Evolutionary conservation across 2,113 vertebrate species (phyloP), one percentile per base, ranked within the genome.

Genomic region (Promerops cafer): DNA sequence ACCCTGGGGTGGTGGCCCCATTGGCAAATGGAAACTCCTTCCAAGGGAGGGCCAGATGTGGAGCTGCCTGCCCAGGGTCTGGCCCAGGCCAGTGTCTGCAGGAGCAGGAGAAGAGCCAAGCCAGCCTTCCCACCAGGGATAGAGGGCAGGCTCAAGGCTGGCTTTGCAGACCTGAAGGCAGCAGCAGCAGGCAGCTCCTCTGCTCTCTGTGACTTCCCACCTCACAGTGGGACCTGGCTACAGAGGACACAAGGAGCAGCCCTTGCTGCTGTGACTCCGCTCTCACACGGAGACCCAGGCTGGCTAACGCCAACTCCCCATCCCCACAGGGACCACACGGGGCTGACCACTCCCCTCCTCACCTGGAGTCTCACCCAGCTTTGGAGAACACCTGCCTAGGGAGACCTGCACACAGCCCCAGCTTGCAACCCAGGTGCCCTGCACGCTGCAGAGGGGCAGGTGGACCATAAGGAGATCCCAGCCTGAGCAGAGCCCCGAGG

Each of bases 401-500:
- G 53, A 70, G 24, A 71, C 16, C 20, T 6, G 9, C 44, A 72
- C 1, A 2, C 11, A 77, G 47, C 17, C 52, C 59, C 54, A 83
- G 57, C 57, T 24, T 69, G 35, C 37, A 39, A 13, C 33, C 1
- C 1, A 42, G 13, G 18, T 24, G 33, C 21, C 44, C 52, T 49
- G n/a, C 65, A 52, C 0, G 0, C 35, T 27, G 52, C 47, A 19
- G 42, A 26, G 28, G 24, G 19, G 16, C 68, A 52, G 49, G 13
- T 14, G 16, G 8, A 37, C 33, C 59, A 65, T 45, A 40, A 5
- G 27, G 15, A 57, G 37, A 91, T 23, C 57, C 27, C 35, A 44
- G 17, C 11, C 40, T 37, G 45, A 77, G 47, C 49, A 68, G 71
- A 45, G 4, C 33, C 70, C 16, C 0, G 0, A 33, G 52, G 70